These are phyloP conservation scores for Lucinisca nassula DNA, from an alignment of 2,888 invertebrate genomes.

Conservation along the genomic window DNA sequence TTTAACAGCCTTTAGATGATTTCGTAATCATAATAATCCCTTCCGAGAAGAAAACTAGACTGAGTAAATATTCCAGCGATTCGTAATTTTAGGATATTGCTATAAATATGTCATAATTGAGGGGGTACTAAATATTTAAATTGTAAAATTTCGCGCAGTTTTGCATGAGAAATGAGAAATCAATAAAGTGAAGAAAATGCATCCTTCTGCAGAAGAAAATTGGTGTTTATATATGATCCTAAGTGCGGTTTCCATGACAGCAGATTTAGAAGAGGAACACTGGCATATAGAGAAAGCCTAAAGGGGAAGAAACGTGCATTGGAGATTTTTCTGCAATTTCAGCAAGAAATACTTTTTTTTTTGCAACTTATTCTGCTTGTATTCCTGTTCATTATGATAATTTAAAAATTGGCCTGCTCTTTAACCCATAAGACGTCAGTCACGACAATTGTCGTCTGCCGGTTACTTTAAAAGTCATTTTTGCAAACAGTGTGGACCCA, in stretches of 20 bases:
- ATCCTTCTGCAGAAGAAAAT: background rate
- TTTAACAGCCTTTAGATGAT: background rate
- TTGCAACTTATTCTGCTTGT: background rate
- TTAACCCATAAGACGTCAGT: too few species aligned
- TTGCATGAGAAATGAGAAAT: background rate
- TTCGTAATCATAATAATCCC: background rate
- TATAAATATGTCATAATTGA: constrained; percentile 10
- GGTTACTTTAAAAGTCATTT: too few species aligned
- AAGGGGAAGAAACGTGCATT: background rate
- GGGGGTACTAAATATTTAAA: constrained; percentile 11
- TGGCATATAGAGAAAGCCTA: background rate
- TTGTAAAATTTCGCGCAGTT: constrained; percentile 5
- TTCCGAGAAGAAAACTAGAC: background rate
- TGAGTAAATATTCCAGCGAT: background rate
- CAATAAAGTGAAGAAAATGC: constrained; percentile 15
- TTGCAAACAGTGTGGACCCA: too few species aligned
- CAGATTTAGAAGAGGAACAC: constrained; percentile 3
- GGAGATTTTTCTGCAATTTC: background rate
- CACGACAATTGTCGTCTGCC: too few species aligned
- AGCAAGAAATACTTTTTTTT: background rate
- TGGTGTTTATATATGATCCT: constrained; percentile 5
- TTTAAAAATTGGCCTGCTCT: background rate
- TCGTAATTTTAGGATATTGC: background rate
- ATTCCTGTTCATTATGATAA: background rate
- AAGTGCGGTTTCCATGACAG: constrained; percentile 2